Percentiles rank a stretch among this genome's conserved stretches.
Conservation (phyloP, 2,797 vertebrate genomes). For the Tachyglossus aculeatus region DNA sequence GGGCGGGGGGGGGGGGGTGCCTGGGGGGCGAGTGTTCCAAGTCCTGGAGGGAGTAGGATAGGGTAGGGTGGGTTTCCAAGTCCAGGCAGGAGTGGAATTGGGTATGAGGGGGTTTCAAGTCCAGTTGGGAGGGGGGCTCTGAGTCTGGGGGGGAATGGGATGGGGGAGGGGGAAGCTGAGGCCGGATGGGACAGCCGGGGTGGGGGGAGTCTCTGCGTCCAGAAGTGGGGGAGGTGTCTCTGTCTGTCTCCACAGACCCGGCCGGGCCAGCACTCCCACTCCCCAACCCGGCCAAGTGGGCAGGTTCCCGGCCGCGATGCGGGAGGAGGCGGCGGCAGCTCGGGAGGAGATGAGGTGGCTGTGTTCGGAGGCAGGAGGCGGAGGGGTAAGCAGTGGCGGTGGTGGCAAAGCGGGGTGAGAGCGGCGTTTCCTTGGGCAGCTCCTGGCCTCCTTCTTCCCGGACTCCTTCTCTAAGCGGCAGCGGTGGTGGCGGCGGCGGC, state of each 20-base stretch:
- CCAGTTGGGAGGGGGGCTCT: neutral
- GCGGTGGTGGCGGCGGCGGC: neutral
- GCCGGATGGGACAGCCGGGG: neutral
- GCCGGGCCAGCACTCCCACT: neutral
- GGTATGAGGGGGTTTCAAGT: no score
- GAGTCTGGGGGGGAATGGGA: neutral
- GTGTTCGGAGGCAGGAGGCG: neutral
- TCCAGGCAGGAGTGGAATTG: no score
- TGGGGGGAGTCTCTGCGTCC: neutral
- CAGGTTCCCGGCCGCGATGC: neutral
- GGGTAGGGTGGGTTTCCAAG: no score
- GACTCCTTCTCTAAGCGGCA: neutral
- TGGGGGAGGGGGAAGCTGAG: neutral
- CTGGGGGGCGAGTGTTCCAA: no score
- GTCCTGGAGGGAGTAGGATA: no score
- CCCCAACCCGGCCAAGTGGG: neutral
- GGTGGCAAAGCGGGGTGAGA: neutral
- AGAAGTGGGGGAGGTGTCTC: neutral
- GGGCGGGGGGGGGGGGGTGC: no score
- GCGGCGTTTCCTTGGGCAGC: neutral
- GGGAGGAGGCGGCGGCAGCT: constrained; percentile 64
- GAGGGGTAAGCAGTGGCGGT: neutral
- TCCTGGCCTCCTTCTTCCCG: neutral
- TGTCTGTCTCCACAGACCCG: neutral
- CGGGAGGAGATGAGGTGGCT: neutral